A percentile compares a stretch with the other conserved stretches of the same genome.
These are phyloP conservation scores for Elysia crispata DNA, from an alignment of 2,888 invertebrate genomes.

Conservation along the genomic window DNA sequence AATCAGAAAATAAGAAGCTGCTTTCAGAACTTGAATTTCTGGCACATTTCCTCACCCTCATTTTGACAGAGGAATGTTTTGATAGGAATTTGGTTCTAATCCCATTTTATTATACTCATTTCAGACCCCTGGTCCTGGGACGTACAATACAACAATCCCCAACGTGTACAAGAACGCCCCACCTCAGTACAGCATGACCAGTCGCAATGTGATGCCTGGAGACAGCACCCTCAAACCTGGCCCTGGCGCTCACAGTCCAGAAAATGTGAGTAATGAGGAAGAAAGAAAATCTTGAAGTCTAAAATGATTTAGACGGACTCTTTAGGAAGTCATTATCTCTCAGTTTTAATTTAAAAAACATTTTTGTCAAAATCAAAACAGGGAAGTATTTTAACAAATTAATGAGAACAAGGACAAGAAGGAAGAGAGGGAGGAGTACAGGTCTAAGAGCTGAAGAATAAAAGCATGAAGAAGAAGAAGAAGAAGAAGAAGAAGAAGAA, in stretches of 20 bases:
- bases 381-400: too few relatives aligned
- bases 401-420: background rate
- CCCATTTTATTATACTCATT: too few relatives aligned
- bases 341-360: too few relatives aligned
- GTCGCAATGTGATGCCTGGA: conserved; percentile 86
- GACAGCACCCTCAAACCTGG: conserved; percentile 91
- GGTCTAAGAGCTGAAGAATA: background rate
- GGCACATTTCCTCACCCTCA: too few relatives aligned
- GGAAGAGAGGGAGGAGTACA: background rate
- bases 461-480: conserved; percentile 30
- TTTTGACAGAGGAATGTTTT: too few relatives aligned
- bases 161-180: conserved; percentile 81
- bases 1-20: too few relatives aligned
- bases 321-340: too few relatives aligned
- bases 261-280: conserved; percentile 87
- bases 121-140: conserved; percentile 85
- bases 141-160: conserved; percentile 84
- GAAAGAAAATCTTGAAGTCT: too few relatives aligned
- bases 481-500: background rate
- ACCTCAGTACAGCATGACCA: conserved; percentile 92
- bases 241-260: conserved; percentile 95
- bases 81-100: too few relatives aligned
- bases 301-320: too few relatives aligned
- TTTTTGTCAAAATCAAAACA: too few relatives aligned
- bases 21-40: too few relatives aligned